Conservation (phyloP, 1,140 invertebrate species). For the Portunus trituberculatus region DNA sequence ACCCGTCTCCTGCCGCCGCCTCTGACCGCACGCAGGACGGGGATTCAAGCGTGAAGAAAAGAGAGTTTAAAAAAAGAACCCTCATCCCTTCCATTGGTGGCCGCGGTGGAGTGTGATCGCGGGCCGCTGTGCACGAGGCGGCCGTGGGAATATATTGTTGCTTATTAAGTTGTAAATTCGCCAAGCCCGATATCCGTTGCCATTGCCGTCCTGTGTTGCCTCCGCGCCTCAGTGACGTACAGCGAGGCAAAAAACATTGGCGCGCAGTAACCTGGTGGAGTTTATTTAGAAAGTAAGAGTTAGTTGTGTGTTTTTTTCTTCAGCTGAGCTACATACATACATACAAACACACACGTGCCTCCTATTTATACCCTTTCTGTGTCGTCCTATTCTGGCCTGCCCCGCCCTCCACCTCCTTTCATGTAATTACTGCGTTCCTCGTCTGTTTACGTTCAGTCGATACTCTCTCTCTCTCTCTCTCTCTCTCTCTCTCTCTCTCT, state of each 20-base stretch:
- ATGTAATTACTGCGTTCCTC: background rate
- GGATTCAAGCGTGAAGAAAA: background rate
- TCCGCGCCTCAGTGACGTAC: background rate
- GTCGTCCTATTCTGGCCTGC: background rate
- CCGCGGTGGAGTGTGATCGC: background rate
- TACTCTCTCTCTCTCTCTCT: background rate
- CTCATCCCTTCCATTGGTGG: background rate
- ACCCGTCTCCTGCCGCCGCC: background rate
- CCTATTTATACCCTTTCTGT: no score
- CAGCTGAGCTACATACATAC: no score
- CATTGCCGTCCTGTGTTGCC: background rate
- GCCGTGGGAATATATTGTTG: background rate
- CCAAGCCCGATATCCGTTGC: background rate
- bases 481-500: no score
- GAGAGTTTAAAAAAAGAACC: background rate
- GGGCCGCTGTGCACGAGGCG: background rate
- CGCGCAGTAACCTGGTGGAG: background rate
- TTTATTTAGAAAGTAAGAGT: conserved; percentile 16
- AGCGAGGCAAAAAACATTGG: background rate
- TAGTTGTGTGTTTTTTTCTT: background rate
- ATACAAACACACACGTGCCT: no score
- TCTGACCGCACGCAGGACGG: background rate
- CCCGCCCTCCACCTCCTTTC: background rate
- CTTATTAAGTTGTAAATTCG: background rate
- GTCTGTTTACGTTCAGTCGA: background rate